These are phyloP conservation scores for Scartelaos histophorus DNA, from an alignment of 2,113 vertebrate species.

Conservation along the genomic window DNA sequence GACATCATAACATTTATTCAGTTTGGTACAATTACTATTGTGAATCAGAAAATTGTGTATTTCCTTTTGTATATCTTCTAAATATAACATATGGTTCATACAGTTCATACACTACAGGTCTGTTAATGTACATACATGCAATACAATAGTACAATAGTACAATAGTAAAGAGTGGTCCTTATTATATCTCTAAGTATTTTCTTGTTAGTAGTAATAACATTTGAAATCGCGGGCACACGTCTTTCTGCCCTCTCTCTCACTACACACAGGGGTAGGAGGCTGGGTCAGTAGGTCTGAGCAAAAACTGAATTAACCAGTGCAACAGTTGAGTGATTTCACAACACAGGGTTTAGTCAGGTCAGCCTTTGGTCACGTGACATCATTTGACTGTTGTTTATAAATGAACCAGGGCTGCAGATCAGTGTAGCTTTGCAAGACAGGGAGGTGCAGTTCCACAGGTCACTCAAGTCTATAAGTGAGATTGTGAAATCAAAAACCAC, in stretches of 20 bases:
- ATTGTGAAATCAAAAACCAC: slow-evolving; percentile 3
- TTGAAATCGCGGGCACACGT: neutral
- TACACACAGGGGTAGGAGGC: slow-evolving; percentile 21
- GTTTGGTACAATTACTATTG: too few species aligned
- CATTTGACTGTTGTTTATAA: slow-evolving; percentile 33
- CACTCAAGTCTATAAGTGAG: neutral
- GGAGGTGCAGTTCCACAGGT: slow-evolving; percentile 18
- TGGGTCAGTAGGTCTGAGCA: slow-evolving; percentile 20
- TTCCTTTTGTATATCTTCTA: too few species aligned
- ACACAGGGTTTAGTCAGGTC: slow-evolving; percentile 19
- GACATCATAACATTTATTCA: neutral
- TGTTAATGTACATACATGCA: neutral
- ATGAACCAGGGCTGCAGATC: slow-evolving; percentile 31
- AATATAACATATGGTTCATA: too few species aligned
- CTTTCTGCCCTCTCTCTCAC: neutral
- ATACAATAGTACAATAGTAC: too few species aligned
- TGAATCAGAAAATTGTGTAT: too few species aligned
- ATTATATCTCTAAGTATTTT: neutral
- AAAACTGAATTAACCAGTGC: slow-evolving; percentile 32
- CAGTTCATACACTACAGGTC: too few species aligned
- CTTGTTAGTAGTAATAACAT: too few species aligned
- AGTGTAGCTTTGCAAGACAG: slow-evolving; percentile 46
- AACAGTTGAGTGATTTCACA: slow-evolving; percentile 38
- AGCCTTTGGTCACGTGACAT: slow-evolving; percentile 31
- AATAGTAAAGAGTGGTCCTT: neutral